Conservation (phyloP, 2,797 vertebrate species). For the Hypotaenidia philippensis region DNA sequence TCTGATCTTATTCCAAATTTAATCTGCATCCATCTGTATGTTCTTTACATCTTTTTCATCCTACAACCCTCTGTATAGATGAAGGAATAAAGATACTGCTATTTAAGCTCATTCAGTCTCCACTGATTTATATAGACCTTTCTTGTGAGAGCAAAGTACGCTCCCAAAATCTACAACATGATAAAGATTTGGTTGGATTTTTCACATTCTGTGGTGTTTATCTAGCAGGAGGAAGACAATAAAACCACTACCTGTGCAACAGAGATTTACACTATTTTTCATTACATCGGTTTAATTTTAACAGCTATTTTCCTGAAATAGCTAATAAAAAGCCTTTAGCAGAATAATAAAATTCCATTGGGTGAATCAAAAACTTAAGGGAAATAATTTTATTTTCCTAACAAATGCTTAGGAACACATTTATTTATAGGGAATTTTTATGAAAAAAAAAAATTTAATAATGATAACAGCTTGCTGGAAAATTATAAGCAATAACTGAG, state of each 20-base stretch:
- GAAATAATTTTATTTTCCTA: background rate
- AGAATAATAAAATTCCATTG: background rate
- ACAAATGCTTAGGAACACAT: background rate
- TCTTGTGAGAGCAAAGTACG: background rate
- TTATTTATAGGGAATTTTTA: background rate
- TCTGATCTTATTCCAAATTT: background rate
- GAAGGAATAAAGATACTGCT: background rate
- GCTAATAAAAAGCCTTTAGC: background rate
- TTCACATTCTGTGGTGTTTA: background rate
- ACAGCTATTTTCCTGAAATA: background rate
- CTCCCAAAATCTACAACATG: background rate
- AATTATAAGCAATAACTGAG: background rate
- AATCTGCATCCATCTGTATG: constrained; percentile 13
- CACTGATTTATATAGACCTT: background rate
- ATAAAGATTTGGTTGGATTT: background rate
- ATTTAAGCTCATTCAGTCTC: background rate
- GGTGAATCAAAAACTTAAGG: background rate
- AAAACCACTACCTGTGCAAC: background rate
- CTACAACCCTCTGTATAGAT: background rate
- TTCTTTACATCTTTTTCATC: constrained; percentile 1
- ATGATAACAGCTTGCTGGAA: background rate
- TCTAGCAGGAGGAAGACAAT: background rate
- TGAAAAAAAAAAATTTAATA: background rate
- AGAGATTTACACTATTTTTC: background rate
- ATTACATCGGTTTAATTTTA: background rate